Evolutionary conservation across 2,888 invertebrate species (phyloP).

Genomic region (Nymphalis urticae): DNA sequence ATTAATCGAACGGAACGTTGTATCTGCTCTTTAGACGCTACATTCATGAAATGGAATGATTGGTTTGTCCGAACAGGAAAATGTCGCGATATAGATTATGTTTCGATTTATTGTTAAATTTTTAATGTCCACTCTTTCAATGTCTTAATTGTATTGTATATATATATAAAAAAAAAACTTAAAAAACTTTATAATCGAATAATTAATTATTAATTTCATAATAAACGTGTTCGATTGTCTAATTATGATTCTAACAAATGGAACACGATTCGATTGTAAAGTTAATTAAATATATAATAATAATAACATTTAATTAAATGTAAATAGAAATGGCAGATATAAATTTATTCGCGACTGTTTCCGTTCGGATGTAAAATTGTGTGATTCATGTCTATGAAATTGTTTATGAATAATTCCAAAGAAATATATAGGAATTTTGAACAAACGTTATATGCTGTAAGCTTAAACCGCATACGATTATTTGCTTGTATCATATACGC

Average conservation of each 20-base stretch:
- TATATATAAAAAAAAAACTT: background rate
- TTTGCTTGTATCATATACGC: conserved; percentile 47
- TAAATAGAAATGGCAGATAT: conserved; percentile 9
- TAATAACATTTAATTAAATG: conserved; percentile 6
- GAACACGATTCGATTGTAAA: background rate
- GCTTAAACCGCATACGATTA: conserved; percentile 30
- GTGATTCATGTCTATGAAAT: conserved; percentile 9
- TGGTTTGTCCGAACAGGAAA: background rate
- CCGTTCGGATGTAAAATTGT: background rate
- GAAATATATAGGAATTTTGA: conserved; percentile 69
- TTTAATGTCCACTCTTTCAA: background rate
- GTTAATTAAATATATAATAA: background rate
- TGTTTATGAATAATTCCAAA: conserved; percentile 53
- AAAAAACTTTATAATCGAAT: conserved; percentile 3
- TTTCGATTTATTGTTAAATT: conserved; percentile 5
- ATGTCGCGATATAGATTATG: conserved; percentile 6
- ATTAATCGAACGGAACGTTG: background rate
- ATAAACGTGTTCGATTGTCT: background rate
- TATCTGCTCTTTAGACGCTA: background rate
- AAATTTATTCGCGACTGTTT: conserved; percentile 5
- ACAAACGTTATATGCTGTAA: conserved; percentile 61
- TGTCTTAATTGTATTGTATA: background rate
- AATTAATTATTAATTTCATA: background rate
- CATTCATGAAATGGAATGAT: background rate
- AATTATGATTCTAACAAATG: background rate